A percentile compares a stretch with the other conserved stretches of the same genome.
These are phyloP conservation scores for Hypocryptadius cinnamomeus DNA, from an alignment of 2,113 vertebrate species.

Conservation along the genomic window DNA sequence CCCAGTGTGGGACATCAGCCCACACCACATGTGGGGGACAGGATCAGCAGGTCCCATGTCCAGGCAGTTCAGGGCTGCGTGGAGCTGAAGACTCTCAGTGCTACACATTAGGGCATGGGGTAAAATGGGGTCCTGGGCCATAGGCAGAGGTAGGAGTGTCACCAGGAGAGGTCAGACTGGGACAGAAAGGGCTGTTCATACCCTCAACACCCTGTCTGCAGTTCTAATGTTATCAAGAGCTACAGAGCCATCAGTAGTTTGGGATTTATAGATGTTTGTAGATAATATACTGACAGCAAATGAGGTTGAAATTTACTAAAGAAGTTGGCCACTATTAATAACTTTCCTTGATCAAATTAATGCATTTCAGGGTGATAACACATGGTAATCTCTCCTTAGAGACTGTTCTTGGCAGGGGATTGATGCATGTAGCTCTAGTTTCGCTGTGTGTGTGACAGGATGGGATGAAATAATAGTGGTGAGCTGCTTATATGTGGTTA, in stretches of 20 bases:
- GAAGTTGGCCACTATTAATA: not conserved
- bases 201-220: not conserved
- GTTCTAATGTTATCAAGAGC: not conserved
- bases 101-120: not conserved
- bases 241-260: not conserved
- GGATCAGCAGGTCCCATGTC: not conserved
- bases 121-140: not conserved
- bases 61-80: not conserved
- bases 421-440: not conserved
- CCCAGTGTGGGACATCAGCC: not conserved
- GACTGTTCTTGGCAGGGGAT: not conserved
- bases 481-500: not conserved
- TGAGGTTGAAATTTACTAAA: not conserved
- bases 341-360: slow-evolving; percentile 1
- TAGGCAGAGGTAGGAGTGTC: not conserved
- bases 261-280: not conserved
- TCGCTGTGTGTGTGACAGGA: not conserved
- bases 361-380: not conserved
- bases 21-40: fast-evolving
- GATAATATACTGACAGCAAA: not conserved
- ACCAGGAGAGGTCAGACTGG: not conserved
- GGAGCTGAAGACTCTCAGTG: not conserved
- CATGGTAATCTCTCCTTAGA: not conserved
- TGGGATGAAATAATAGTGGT: not conserved
- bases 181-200: not conserved